Evolutionary conservation across 2,888 invertebrate species (phyloP).

Genomic region (Xiphydria camelus): DNA sequence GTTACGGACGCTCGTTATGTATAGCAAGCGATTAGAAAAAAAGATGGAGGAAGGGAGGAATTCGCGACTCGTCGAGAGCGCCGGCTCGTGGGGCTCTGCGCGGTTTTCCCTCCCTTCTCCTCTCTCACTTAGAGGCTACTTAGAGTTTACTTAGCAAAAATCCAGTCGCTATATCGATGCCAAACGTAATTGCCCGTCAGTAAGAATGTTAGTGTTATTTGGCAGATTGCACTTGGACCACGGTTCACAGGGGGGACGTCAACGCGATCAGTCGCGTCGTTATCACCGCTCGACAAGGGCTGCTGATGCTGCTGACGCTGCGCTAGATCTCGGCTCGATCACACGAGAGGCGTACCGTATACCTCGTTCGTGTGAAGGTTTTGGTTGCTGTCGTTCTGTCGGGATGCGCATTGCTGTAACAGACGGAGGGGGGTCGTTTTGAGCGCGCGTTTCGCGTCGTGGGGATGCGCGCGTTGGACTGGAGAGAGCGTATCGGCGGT

Average conservation of each 20-base stretch:
- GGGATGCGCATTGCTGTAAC: constrained; percentile 77
- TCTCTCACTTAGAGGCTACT: constrained; percentile 33
- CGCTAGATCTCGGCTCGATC: constrained; percentile 74
- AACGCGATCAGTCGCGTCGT: constrained; percentile 38
- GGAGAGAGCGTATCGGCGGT: too few relatives aligned
- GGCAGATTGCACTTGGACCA: constrained; percentile 12
- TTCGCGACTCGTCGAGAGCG: background rate
- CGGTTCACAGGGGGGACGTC: constrained; percentile 39
- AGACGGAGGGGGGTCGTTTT: constrained; percentile 44
- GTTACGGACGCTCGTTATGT: constrained; percentile 21
- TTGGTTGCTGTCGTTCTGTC: constrained; percentile 80
- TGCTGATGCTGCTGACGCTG: too few relatives aligned
- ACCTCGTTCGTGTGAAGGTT: constrained; percentile 84
- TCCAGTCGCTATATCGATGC: constrained; percentile 20
- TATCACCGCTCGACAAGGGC: constrained; percentile 40
- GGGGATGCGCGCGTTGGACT: too few relatives aligned
- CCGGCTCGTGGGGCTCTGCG: background rate
- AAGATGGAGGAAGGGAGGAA: constrained; percentile 1
- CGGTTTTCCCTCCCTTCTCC: background rate
- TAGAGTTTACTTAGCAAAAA: constrained; percentile 4
- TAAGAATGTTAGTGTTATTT: background rate
- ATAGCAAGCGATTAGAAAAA: constrained; percentile 28
- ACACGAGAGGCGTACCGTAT: constrained; percentile 66
- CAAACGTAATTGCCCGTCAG: constrained; percentile 4
- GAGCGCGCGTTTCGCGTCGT: too few relatives aligned